Evolutionary conservation across 2,888 invertebrate species (phyloP).

Genomic region (Drosophila ustulata): DNA sequence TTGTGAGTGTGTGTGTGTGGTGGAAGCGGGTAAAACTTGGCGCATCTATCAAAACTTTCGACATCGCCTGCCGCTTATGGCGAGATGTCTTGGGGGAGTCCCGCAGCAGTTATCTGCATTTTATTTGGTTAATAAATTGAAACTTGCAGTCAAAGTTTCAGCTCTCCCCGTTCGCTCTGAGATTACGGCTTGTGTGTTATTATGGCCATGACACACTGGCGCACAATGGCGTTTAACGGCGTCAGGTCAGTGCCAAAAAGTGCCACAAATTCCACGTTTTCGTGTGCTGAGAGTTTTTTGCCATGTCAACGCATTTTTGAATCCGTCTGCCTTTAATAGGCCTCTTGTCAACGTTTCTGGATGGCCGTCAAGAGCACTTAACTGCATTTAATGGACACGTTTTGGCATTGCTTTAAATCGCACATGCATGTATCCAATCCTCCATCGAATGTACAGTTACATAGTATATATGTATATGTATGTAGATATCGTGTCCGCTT

Average conservation of each 20-base stretch:
- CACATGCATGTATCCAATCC: neutral
- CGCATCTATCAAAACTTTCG: slow-evolving; percentile 68
- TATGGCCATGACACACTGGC: slow-evolving; percentile 10
- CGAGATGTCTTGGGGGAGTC: slow-evolving; percentile 45
- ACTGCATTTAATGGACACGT: slow-evolving; percentile 69
- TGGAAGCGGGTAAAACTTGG: slow-evolving; percentile 52
- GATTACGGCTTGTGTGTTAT: slow-evolving; percentile 5
- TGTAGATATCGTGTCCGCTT: slow-evolving; percentile 20
- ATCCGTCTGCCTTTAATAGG: slow-evolving; percentile 65
- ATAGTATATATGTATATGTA: slow-evolving; percentile 7
- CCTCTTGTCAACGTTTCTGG: slow-evolving; percentile 50
- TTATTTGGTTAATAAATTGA: slow-evolving; percentile 79
- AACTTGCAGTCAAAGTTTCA: slow-evolving; percentile 66
- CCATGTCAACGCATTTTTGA: slow-evolving; percentile 50
- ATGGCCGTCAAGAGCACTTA: slow-evolving; percentile 40
- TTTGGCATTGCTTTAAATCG: slow-evolving; percentile 52
- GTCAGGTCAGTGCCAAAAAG: slow-evolving; percentile 46
- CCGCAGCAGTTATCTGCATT: slow-evolving; percentile 72
- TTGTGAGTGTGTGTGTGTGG: neutral
- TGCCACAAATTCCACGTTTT: slow-evolving; percentile 46
- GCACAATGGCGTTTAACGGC: slow-evolving; percentile 25
- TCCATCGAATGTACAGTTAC: neutral
- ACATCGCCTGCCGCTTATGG: slow-evolving; percentile 66
- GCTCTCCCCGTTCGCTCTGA: neutral
- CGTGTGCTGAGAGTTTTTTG: slow-evolving; percentile 35